These are phyloP conservation scores for Cricetomys ansorgei DNA, from an alignment of 2,113 vertebrate species.

Conservation along the genomic window DNA sequence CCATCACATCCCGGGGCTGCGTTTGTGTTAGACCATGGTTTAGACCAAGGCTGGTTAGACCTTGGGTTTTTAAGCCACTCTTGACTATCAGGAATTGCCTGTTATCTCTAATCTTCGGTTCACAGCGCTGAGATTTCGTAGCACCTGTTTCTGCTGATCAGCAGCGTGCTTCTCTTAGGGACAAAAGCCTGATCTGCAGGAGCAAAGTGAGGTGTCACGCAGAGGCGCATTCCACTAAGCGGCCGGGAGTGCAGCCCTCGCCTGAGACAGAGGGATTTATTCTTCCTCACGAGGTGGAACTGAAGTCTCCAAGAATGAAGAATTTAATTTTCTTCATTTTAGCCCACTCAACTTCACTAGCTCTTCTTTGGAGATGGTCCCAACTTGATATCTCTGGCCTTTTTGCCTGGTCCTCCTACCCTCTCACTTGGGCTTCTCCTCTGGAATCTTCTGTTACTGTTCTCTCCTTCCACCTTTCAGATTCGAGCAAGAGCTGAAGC, in stretches of 20 bases:
- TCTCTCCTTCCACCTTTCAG: neutral
- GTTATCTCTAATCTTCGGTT: neutral
- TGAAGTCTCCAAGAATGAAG: neutral
- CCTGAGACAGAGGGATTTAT: neutral
- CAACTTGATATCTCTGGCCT: neutral
- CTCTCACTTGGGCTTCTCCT: neutral
- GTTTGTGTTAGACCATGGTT: no score
- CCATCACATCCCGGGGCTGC: neutral
- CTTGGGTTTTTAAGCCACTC: neutral
- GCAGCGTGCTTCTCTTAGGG: neutral
- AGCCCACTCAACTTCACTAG: no score
- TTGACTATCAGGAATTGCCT: neutral
- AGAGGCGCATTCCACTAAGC: neutral
- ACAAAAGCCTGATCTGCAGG: neutral
- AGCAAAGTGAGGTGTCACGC: neutral
- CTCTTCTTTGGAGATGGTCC: neutral
- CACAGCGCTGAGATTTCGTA: neutral
- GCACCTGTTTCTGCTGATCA: neutral
- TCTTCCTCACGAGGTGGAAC: neutral
- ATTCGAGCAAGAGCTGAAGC: accelerated
- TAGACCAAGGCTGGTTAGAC: neutral
- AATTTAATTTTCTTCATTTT: neutral
- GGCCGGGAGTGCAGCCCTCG: neutral
- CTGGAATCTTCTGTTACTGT: neutral
- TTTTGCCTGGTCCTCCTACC: neutral